Base-by-base conservation (phyloP, 2,888 invertebrate species). In the Meteorus colon region DNA sequence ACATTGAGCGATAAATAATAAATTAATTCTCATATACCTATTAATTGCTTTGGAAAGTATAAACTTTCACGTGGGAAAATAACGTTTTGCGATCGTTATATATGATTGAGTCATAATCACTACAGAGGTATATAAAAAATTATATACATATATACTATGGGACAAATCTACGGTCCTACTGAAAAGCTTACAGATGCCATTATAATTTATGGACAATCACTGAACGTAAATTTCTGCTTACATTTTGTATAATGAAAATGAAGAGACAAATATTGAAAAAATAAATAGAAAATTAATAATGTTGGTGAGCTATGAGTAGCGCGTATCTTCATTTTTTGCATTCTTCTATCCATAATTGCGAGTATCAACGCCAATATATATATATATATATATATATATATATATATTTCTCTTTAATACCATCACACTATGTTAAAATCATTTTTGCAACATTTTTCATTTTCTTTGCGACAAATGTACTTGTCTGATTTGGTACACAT, bases 151-250 rank as follows among this genome's bases (percentile, higher is more conserved):
- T n/a, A 48, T n/a, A 48, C 4, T 48, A 48, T 48, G 48, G 48
- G 48, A 48, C 48, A 48, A 48, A 16, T 48, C 48, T 48, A 41
- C 48, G 41, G 37, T 29, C 19, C 1, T 29, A 41, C 3, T 45
- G 41, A 51, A 29, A 51, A 48, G 27, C 51, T 45, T 27, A 51
- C 51, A 31, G 27, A 60, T 37, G 62, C 29, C 41, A 37, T 37
- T 65, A 24, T 55, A 73, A 73, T 24, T 65, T 65, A 73, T 73
- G 65, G 34, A 73, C 48, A 60, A 55, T 19, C 45, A 34, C 68
- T 29, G 37, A 68, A 34, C 48, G 45, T 62, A 67, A 63, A 65
- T 71, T 19, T 65, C 55, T 41, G 10, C 70, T 24, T 29, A 31
- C 51, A 51, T 66, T 34, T 24, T 27, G 41, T 60, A 29, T 10